Evolutionary conservation across 2,888 invertebrate genomes (phyloP).

Genomic region (Urechis unicinctus): DNA sequence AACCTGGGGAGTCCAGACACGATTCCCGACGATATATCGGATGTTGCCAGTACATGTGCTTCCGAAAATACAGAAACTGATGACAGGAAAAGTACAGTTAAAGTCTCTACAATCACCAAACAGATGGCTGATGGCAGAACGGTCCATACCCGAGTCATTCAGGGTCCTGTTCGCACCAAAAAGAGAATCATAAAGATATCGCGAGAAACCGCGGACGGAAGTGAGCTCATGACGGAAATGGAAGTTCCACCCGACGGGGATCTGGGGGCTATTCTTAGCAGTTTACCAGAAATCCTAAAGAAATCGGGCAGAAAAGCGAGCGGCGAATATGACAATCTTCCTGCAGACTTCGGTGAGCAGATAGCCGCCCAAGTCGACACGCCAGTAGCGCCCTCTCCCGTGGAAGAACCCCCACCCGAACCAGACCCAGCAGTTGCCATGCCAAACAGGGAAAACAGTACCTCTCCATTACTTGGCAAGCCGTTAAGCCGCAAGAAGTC

Average conservation of each 20-base stretch:
- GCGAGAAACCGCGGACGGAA: constrained; percentile 14
- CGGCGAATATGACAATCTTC: too few species aligned
- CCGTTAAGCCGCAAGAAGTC: neutral
- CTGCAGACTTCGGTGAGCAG: neutral
- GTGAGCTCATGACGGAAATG: constrained; percentile 14
- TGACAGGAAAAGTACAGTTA: neutral
- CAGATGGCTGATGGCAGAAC: constrained; percentile 16
- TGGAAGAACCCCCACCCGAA: neutral
- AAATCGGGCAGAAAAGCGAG: neutral
- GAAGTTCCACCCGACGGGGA: constrained; percentile 12
- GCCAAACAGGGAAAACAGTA: neutral
- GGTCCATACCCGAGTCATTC: constrained; percentile 17
- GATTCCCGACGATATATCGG: neutral
- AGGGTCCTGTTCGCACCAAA: constrained; percentile 14
- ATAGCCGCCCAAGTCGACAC: neutral
- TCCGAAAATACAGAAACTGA: neutral
- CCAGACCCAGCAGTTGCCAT: neutral
- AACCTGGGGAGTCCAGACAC: neutral
- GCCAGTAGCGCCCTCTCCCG: neutral
- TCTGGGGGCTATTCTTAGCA: constrained; percentile 1
- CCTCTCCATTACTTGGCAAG: neutral
- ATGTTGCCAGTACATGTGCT: neutral
- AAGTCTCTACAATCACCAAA: constrained; percentile 16
- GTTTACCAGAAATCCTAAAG: neutral
- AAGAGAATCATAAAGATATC: constrained; percentile 14